These are phyloP conservation scores for Troilus luridus DNA, from an alignment of 2,888 invertebrate genomes.

Conservation along the genomic window DNA sequence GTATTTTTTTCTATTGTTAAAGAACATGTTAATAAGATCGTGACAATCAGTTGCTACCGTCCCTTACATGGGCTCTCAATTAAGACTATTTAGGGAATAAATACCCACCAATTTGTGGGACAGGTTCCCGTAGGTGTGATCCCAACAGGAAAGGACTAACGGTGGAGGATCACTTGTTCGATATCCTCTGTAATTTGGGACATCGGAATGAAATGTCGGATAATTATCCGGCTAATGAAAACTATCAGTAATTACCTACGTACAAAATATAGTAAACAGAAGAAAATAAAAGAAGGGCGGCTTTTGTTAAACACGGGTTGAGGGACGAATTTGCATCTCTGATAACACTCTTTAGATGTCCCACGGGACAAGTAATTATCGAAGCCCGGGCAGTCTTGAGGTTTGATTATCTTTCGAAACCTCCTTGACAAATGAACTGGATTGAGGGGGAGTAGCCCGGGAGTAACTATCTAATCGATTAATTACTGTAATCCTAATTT, in stretches of 20 bases:
- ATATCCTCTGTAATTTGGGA: background rate
- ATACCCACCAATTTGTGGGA: background rate
- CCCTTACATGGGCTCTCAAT: background rate
- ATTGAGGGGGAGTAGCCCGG: background rate
- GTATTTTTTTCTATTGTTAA: background rate
- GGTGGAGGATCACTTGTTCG: background rate
- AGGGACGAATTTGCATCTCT: slow-evolving; percentile 17
- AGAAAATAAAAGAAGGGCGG: background rate
- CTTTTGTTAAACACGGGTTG: slow-evolving; percentile 30
- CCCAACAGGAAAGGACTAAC: background rate
- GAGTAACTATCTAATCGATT: background rate
- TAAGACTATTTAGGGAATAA: slow-evolving; percentile 13
- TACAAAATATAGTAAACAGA: slow-evolving; percentile 5
- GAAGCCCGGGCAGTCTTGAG: background rate
- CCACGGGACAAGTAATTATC: slow-evolving; percentile 1
- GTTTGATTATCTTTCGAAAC: slow-evolving; percentile 21
- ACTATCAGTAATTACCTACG: background rate
- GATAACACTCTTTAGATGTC: slow-evolving; percentile 30
- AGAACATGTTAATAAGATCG: background rate
- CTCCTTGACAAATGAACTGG: background rate
- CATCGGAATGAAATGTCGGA: background rate
- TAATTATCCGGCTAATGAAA: slow-evolving; percentile 2
- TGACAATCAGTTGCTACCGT: background rate
- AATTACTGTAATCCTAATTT: background rate
- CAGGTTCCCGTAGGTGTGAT: background rate